phyloP scores from a whole-genome alignment of 2,888 invertebrate species.

The Hydrotaea diabolus region DNA sequence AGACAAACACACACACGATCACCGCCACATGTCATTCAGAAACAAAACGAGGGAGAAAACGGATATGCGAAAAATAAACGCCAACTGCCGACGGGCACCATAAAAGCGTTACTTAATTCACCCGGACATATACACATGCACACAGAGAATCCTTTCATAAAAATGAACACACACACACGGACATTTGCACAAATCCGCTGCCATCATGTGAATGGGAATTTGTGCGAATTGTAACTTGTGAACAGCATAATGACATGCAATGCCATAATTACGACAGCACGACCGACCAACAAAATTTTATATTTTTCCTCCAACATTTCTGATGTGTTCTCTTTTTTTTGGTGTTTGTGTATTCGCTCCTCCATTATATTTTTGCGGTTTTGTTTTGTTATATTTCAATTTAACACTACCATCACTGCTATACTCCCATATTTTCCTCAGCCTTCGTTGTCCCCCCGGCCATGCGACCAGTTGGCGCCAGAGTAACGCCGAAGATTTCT shows the following conservation, averaged over 20 bases:
- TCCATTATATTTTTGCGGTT: neutral
- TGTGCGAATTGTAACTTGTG: constrained; percentile 14
- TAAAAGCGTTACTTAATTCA: constrained; percentile 41
- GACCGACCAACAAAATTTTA: constrained; percentile 18
- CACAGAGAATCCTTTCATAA: neutral
- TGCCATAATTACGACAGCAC: constrained; percentile 41
- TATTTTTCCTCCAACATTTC: neutral
- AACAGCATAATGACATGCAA: constrained; percentile 55
- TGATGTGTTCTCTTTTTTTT: neutral
- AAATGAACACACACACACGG: neutral
- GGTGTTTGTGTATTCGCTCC: no score
- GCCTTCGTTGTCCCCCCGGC: neutral
- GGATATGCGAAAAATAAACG: constrained; percentile 17
- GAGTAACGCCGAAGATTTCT: neutral
- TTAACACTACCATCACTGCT: neutral
- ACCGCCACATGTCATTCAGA: constrained; percentile 14
- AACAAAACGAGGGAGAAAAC: neutral
- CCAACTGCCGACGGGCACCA: neutral
- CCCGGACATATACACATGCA: neutral
- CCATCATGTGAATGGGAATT: constrained; percentile 26
- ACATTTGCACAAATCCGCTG: neutral
- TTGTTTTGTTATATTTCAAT: constrained; percentile 2
- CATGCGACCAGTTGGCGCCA: neutral
- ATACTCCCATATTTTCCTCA: no score
- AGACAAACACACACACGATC: neutral